A percentile compares a stretch with the other conserved stretches of the same genome.
Conservation (phyloP, 2,888 invertebrate species). For the Eupeodes latifasciatus region DNA sequence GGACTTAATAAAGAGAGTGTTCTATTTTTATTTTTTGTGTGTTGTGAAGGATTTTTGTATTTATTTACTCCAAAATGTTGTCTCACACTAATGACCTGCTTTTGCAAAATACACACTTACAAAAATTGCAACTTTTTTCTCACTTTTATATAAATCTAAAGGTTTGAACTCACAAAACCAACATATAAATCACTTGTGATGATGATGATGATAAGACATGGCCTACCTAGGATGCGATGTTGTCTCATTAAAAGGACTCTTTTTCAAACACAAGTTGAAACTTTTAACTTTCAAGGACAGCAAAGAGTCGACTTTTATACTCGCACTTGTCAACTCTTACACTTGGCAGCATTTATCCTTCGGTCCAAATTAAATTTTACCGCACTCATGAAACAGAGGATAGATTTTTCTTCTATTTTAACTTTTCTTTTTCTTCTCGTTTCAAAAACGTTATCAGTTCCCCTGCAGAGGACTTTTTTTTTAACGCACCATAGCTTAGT, state of each 20-base stretch:
- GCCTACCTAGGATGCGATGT: constrained; percentile 13
- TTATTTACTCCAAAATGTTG: constrained; percentile 28
- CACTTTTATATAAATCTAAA: constrained; percentile 7
- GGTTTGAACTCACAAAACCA: constrained; percentile 2
- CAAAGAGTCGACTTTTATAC: constrained; percentile 31
- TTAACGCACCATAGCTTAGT: not conserved
- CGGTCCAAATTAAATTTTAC: constrained; percentile 15
- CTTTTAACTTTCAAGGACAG: constrained; percentile 46
- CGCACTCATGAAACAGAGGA: constrained; percentile 22
- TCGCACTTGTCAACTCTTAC: constrained; percentile 37
- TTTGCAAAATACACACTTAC: constrained; percentile 9
- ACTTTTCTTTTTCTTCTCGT: not conserved
- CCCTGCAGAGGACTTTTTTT: not conserved
- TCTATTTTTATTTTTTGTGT: not conserved
- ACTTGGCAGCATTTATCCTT: constrained; percentile 40
- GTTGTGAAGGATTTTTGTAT: constrained; percentile 2
- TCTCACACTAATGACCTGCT: constrained; percentile 20
- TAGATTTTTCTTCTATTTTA: not conserved
- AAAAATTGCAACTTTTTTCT: constrained; percentile 32
- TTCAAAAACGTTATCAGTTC: constrained; percentile 32
- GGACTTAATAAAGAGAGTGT: not conserved
- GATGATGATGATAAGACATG: not conserved
- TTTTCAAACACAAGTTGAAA: constrained; percentile 25
- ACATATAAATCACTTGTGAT: constrained; percentile 11
- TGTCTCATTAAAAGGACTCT: constrained; percentile 48